A percentile compares a stretch with the other conserved stretches of the same genome.
phyloP scores from a whole-genome alignment of 2,888 invertebrate genomes.

The Lysandra bellargus region DNA sequence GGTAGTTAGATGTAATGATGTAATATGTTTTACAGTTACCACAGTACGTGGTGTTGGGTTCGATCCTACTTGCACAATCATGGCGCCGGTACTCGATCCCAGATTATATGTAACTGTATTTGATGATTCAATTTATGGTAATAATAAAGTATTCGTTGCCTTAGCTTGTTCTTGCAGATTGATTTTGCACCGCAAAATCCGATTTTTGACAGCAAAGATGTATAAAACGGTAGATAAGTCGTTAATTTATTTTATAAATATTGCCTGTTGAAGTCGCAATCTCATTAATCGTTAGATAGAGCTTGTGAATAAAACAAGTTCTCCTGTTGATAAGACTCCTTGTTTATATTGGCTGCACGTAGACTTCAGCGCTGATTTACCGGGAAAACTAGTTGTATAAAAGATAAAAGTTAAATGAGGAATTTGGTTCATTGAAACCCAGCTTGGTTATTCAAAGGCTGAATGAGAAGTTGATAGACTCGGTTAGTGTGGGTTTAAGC shows the following conservation, averaged over 20 bases:
- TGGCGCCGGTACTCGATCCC: conserved; percentile 4
- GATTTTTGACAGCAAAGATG: too few relatives aligned
- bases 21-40: conserved; percentile 1
- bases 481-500: neutral
- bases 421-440: neutral
- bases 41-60: conserved; percentile 26
- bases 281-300: neutral
- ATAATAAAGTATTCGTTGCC: neutral
- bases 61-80: conserved; percentile 28
- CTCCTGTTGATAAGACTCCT: neutral
- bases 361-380: neutral
- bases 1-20: neutral
- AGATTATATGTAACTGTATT: conserved; percentile 1
- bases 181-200: too few relatives aligned
- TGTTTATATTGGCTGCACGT: conserved; percentile 1
- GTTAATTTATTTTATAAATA: neutral
- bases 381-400: conserved; percentile 8
- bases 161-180: too few relatives aligned
- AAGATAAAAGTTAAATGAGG: neutral
- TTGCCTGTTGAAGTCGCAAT: neutral
- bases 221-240: neutral
- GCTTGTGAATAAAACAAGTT: neutral
- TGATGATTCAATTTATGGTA: neutral
- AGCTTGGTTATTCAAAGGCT: neutral
- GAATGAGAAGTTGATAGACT: neutral